Conservation (phyloP, 2,113 vertebrate species). For the Archocentrus centrarchus region DNA sequence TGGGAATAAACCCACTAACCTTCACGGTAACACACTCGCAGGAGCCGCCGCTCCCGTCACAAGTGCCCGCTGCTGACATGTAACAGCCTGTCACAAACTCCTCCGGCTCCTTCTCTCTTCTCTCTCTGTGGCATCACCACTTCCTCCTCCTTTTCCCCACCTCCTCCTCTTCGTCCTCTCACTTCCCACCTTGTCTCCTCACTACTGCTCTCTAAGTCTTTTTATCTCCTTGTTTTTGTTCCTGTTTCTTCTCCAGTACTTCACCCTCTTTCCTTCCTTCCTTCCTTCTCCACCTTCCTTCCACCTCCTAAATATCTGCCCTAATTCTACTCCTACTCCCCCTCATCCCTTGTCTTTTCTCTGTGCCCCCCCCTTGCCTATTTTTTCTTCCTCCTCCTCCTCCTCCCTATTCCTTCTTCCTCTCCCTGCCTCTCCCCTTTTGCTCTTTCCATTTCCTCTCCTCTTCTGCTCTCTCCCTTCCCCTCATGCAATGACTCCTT, state of each 20-base stretch:
- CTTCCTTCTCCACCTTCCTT: not conserved
- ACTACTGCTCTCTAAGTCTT: not conserved
- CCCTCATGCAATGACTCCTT: slow-evolving; percentile 37
- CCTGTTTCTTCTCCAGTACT: not conserved
- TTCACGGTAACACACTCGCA: slow-evolving; percentile 7
- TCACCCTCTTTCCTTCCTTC: not conserved
- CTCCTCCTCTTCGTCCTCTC: slow-evolving; percentile 38
- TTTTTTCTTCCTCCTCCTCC: not conserved
- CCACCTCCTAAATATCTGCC: slow-evolving; percentile 40
- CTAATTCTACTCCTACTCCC: slow-evolving; percentile 34
- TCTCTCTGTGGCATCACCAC: slow-evolving; percentile 23
- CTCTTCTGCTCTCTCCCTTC: not conserved
- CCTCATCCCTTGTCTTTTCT: not conserved
- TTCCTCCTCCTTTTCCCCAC: slow-evolving; percentile 10
- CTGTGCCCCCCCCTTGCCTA: not conserved
- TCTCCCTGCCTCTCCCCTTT: not conserved
- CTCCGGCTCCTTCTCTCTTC: slow-evolving; percentile 9
- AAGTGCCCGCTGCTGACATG: slow-evolving; percentile 51
- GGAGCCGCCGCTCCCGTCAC: slow-evolving; percentile 27
- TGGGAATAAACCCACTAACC: slow-evolving; percentile 22
- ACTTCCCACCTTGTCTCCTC: slow-evolving; percentile 20
- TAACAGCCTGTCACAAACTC: slow-evolving; percentile 52
- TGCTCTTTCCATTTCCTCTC: not conserved
- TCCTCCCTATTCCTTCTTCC: not conserved
- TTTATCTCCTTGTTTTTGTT: not conserved